Evolutionary conservation across 2,113 vertebrate genomes (phyloP).

Genomic region (Otus sunia): DNA sequence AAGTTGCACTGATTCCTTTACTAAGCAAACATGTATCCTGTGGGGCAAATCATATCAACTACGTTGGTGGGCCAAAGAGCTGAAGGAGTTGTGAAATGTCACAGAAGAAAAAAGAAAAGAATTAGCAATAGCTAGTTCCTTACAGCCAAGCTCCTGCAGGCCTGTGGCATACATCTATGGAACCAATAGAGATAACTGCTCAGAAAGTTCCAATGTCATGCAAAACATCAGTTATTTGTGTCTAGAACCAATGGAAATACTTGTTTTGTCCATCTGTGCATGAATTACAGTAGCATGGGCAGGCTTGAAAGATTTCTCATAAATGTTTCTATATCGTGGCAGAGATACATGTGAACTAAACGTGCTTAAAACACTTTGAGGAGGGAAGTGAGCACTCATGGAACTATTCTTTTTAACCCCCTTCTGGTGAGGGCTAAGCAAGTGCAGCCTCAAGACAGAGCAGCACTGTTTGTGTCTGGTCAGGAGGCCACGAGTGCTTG

Average conservation of each 20-base stretch:
- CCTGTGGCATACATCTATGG: background rate
- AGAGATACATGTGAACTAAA: background rate
- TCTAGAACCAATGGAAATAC: background rate
- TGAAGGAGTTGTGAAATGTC: background rate
- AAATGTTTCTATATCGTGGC: background rate
- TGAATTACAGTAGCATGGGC: background rate
- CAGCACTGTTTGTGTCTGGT: too few species aligned
- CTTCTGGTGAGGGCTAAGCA: background rate
- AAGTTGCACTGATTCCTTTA: background rate
- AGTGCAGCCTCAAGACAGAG: background rate
- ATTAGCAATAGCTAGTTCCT: background rate
- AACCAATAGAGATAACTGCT: background rate
- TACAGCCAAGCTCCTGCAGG: background rate
- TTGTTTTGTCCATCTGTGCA: background rate
- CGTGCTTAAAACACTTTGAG: background rate
- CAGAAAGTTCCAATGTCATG: background rate
- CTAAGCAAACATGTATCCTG: background rate
- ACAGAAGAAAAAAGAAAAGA: background rate
- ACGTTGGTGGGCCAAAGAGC: background rate
- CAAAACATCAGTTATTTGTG: background rate
- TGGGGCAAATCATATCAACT: background rate
- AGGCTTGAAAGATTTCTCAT: background rate
- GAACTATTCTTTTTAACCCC: background rate
- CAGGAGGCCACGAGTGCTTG: background rate
- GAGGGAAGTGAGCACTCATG: background rate